phyloP scores from a whole-genome alignment of 2,797 vertebrate genomes.

The Phylloscopus collybita region DNA sequence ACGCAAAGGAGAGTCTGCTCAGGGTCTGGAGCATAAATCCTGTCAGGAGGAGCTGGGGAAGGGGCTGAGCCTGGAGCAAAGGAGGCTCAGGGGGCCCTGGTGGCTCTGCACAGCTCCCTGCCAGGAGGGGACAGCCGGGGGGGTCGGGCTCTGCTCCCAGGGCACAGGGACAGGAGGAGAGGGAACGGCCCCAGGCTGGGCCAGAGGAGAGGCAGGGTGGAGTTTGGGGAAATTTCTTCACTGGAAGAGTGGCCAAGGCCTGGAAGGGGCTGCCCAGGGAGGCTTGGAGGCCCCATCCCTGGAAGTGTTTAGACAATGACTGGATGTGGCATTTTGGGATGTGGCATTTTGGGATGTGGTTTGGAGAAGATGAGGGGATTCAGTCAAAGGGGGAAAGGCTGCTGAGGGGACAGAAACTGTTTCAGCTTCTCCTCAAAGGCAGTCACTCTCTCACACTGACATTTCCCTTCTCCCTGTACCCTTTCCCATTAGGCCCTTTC shows the following conservation, averaged over 20 bases:
- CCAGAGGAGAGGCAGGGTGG: neutral
- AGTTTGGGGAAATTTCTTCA: rapidly evolving
- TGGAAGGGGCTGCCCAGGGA: neutral
- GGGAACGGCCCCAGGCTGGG: neutral
- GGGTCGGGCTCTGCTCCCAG: neutral
- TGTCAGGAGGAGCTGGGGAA: neutral
- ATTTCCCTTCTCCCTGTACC: neutral
- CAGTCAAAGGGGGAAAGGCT: neutral
- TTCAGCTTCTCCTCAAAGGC: neutral
- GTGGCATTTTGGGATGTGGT: neutral
- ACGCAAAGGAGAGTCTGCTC: neutral
- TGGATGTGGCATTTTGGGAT: neutral
- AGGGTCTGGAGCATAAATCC: neutral
- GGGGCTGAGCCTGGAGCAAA: neutral
- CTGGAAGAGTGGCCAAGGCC: neutral
- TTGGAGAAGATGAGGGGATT: neutral
- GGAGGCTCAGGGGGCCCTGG: neutral
- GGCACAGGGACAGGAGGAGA: neutral
- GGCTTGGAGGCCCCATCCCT: neutral
- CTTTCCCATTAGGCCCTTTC: neutral
- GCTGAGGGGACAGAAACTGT: neutral
- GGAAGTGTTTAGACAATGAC: rapidly evolving
- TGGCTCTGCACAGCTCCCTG: neutral
- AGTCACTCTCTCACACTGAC: rapidly evolving
- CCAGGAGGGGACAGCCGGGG: rapidly evolving